Evolutionary conservation across 2,113 vertebrate genomes (phyloP), one percentile per base, ranked within the genome.

Genomic region (Syrrhaptes paradoxus): DNA sequence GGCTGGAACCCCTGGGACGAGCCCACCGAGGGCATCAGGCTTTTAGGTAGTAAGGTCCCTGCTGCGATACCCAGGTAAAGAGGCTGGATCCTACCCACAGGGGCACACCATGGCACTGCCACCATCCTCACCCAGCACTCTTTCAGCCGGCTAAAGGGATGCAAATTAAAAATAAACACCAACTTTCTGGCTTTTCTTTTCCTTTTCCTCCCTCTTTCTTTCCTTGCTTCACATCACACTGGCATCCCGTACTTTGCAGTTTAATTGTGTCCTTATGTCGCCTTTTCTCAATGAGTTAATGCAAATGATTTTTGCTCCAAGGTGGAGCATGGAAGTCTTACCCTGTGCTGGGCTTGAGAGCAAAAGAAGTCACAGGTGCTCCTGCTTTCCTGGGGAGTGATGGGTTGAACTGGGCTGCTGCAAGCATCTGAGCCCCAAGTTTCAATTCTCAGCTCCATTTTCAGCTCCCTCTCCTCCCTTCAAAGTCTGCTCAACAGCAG

Each of bases 401-500:
- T 21, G 57, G 29, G 26, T 31, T 78, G 67, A 57, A 49, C 22
- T 0, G 0, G 63, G 43, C 32, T 88, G 32, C 63, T 63, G 49
- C 48, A 57, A 92, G 72, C 52, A 72, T 45, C 66, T 41, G 36
- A 92, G 61, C 65, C 54, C 74, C 62, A 73, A 71, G 41, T 87
- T 92, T 51, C 63, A 18, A 28, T 86, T 70, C 73, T 66, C 67
- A 89, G 76, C 71, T 95, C 67, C 84, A 15, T 94, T 91, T 90
- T 83, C 90, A 77, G 71, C 83, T 67, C 59, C 52, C 19, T 76
- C 79, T 90, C 74, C 76, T 89, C 70, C 89, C 58, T 72, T 66
- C 81, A 67, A 78, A 95, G 81, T n/a, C 95, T 89, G 52, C 72
- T 82, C 66, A 66, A 24, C 84, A 89, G 87, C 77, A 92, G 84